A percentile compares a stretch with the other conserved stretches of the same genome.
These are phyloP conservation scores for Cheilosia pagana DNA, from an alignment of 2,888 invertebrate genomes.

Conservation along the genomic window DNA sequence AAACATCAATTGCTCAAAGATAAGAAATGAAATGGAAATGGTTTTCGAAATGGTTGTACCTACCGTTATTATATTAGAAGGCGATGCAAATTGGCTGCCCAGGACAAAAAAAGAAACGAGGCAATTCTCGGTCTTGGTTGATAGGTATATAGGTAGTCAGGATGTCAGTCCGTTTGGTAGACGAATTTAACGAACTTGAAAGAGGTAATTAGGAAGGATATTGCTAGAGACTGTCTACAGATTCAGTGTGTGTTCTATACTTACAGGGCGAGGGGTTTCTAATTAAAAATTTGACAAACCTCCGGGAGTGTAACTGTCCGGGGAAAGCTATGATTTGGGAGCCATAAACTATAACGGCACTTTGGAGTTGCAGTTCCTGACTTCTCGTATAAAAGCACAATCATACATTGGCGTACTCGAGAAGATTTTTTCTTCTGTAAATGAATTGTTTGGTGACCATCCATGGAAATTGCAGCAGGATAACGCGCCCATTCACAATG, in stretches of 20 bases:
- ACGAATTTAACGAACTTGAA: too few species aligned
- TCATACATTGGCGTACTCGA: constrained; percentile 39
- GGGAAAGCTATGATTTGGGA: not conserved
- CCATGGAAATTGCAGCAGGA: constrained; percentile 56
- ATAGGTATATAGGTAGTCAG: too few species aligned
- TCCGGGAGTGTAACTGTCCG: too few species aligned
- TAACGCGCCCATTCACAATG: constrained; percentile 59
- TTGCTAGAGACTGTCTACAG: not conserved
- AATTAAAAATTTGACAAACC: too few species aligned
- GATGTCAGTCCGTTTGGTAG: too few species aligned
- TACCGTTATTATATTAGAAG: constrained; percentile 52
- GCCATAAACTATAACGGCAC: not conserved
- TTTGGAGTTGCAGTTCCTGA: not conserved
- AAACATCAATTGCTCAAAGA: constrained; percentile 46
- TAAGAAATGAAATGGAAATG: constrained; percentile 28
- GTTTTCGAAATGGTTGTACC: constrained; percentile 38
- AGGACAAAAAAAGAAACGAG: constrained; percentile 3
- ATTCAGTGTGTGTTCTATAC: too few species aligned
- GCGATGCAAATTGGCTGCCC: constrained; percentile 55
- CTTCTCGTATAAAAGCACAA: constrained; percentile 8
- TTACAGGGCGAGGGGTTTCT: too few species aligned
- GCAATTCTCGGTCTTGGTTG: not conserved
- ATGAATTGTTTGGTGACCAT: constrained; percentile 46
- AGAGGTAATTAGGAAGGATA: too few species aligned
- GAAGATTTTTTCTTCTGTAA: constrained; percentile 31